Base-by-base conservation (phyloP, 2,888 invertebrate genomes). In the Luperina testacea region DNA sequence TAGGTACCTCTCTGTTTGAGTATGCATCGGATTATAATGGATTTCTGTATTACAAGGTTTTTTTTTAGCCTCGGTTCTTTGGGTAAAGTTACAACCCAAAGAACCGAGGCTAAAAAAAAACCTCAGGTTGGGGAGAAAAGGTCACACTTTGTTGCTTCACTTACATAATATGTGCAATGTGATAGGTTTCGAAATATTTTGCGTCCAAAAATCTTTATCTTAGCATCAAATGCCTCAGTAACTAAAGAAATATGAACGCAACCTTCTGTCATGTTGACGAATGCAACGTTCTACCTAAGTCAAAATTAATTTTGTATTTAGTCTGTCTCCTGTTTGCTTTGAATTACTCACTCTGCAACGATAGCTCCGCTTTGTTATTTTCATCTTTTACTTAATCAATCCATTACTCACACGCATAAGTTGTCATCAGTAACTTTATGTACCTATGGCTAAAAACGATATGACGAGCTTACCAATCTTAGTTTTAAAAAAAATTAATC, bases 41-140 rank as follows among this genome's bases (percentile, higher is more conserved):
- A 32, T 71, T 27, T 32, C 32, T 59, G 24, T 20, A 15, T 69
- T 69, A 15, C 15, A 42, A 57, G 27, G 24, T 15, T 67, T 72
- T 74, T 72, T 74, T 57, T 72, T 48, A n/a, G 45, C 1, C n/a
- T 38, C 17, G 17, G 24, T 48, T 48, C 15, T 51, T 74, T 51
- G n/a, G 9, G 13, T n/a, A n/a, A n/a, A n/a, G n/a, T n/a, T n/a
- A n/a, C n/a, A n/a, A n/a, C n/a, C n/a, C n/a, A n/a, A n/a, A n/a
- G n/a, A n/a, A n/a, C n/a, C n/a, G n/a, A n/a, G n/a, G n/a, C n/a
- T n/a, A n/a, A n/a, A n/a, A n/a, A n/a, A n/a, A n/a, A n/a, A n/a
- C n/a, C 15, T 27, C 32, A 32, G 32, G 3, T 38, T 71, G 7
- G 32, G 20, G 53, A 17, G 32, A 4, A 67, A 65, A 72, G 57